Evolutionary conservation across 2,113 vertebrate genomes (phyloP).

Genomic region (Catagonus wagneri): DNA sequence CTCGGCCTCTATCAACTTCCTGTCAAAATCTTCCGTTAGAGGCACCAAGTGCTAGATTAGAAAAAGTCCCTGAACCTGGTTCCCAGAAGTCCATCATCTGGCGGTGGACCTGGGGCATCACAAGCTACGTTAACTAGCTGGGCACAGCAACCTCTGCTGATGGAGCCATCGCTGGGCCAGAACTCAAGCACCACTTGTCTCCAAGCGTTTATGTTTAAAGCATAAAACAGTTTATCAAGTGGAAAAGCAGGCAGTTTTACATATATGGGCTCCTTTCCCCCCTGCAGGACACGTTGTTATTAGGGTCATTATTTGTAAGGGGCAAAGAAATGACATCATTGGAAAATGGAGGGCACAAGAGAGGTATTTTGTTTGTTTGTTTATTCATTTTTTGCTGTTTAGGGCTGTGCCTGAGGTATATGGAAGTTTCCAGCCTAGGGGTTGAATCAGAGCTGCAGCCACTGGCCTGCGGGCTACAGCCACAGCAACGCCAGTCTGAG

Average conservation of each 20-base stretch:
- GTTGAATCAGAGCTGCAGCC: too few species aligned
- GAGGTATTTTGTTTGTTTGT: not conserved
- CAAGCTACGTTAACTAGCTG: not conserved
- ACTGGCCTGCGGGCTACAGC: too few species aligned
- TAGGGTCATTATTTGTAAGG: not conserved
- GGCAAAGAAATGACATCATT: not conserved
- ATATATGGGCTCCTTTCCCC: not conserved
- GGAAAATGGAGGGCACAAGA: not conserved
- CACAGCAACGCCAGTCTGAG: too few species aligned
- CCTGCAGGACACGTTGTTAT: not conserved
- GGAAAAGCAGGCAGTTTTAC: not conserved
- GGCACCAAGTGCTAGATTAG: not conserved
- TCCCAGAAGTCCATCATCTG: not conserved
- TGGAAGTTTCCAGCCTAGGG: too few species aligned
- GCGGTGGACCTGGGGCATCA: not conserved
- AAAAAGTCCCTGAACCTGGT: not conserved
- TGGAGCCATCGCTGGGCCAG: not conserved
- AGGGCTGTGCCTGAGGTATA: too few species aligned
- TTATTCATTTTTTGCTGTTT: too few species aligned
- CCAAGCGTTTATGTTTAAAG: not conserved
- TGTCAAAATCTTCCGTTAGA: not conserved
- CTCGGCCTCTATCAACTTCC: not conserved
- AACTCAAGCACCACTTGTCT: not conserved
- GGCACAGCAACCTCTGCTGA: not conserved
- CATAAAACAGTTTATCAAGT: not conserved